phyloP scores from a whole-genome alignment of 2,797 vertebrate genomes.

The Perdix hodgsoniae region DNA sequence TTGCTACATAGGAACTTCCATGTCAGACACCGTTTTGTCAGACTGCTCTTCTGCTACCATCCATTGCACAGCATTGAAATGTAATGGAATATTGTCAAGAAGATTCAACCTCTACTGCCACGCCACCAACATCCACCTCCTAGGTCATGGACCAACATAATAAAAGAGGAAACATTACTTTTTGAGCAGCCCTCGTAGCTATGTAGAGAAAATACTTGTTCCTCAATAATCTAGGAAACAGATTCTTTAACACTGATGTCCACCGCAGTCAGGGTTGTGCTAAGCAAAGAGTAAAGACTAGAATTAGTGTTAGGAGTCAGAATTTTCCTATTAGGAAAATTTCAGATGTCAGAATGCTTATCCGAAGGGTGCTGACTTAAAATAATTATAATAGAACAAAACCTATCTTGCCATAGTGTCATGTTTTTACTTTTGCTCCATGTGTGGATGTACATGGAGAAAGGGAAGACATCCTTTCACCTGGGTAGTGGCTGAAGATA shows the following conservation, averaged over 20 bases:
- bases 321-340: not conserved
- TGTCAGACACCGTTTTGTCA: too few relatives aligned
- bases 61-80: too few relatives aligned
- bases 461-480: not conserved
- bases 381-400: not conserved
- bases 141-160: too few relatives aligned
- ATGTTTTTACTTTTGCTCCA: not conserved
- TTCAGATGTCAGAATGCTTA: not conserved
- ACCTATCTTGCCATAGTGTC: not conserved
- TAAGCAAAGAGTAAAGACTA: not conserved
- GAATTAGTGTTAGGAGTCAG: not conserved
- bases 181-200: not conserved
- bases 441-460: not conserved
- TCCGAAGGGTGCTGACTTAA: fast-evolving
- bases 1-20: too few relatives aligned
- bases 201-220: not conserved
- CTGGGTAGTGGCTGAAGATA: not conserved
- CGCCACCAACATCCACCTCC: too few relatives aligned
- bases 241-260: not conserved
- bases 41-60: too few relatives aligned
- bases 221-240: not conserved
- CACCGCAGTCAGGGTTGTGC: not conserved
- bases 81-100: too few relatives aligned
- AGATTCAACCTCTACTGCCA: too few relatives aligned
- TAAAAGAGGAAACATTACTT: too few relatives aligned